Conservation (phyloP, 2,888 invertebrate genomes). For the Lochmaea capreae region DNA sequence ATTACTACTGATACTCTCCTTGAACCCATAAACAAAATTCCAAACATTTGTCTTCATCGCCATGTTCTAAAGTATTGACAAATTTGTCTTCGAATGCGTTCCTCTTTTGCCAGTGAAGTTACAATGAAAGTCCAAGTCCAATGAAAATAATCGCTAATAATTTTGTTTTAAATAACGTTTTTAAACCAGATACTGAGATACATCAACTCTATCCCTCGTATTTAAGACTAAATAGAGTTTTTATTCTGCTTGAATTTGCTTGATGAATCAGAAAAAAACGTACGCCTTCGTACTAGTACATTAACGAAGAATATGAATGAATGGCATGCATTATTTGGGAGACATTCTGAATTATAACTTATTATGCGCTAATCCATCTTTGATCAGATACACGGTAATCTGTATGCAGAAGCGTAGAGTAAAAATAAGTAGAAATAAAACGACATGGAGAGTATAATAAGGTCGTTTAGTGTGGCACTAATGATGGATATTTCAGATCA, state of each 20-base stretch:
- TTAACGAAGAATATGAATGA: neutral
- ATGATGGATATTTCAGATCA: slow-evolving; percentile 56
- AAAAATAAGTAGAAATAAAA: slow-evolving; percentile 21
- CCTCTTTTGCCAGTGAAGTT: no score
- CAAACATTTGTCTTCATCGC: no score
- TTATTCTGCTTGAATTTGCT: neutral
- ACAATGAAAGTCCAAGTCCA: no score
- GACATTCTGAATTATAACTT: slow-evolving; percentile 46
- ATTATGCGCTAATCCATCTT: slow-evolving; percentile 52
- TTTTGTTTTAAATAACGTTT: no score
- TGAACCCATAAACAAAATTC: no score
- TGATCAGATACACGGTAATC: slow-evolving; percentile 51
- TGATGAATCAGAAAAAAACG: neutral
- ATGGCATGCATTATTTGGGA: slow-evolving; percentile 37
- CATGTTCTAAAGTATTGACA: no score
- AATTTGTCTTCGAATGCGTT: no score
- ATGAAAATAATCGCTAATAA: no score
- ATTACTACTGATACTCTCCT: no score
- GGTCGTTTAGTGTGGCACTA: slow-evolving; percentile 51
- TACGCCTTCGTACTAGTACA: neutral
- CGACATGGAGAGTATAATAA: slow-evolving; percentile 42
- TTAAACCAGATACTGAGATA: no score
- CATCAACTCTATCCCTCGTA: neutral
- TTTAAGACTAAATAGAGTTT: neutral
- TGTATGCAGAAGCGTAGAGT: slow-evolving; percentile 43